A percentile compares a stretch with the other conserved stretches of the same genome.
These are phyloP conservation scores for Trinectes maculatus DNA, from an alignment of 2,113 vertebrate species.

Conservation along the genomic window DNA sequence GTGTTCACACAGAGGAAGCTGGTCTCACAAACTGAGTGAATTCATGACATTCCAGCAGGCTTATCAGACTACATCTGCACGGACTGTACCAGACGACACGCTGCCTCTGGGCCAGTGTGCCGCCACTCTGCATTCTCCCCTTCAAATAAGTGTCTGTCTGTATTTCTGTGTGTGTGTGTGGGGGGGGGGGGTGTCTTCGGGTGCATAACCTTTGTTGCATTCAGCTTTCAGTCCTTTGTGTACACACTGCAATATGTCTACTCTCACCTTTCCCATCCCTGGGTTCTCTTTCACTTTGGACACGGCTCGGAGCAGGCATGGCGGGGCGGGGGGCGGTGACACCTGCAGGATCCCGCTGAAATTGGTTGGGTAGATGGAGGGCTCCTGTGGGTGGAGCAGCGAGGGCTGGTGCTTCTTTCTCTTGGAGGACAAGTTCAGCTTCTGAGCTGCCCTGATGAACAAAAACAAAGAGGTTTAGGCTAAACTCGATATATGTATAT, in stretches of 20 bases:
- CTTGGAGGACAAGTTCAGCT: slow-evolving; percentile 96
- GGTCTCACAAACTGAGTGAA: slow-evolving; percentile 57
- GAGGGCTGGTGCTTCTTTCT: slow-evolving; percentile 94
- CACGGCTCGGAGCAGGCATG: slow-evolving; percentile 93
- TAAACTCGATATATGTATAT: no score
- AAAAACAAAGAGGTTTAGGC: slow-evolving; percentile 21
- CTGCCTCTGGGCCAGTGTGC: slow-evolving; percentile 55
- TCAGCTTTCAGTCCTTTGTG: slow-evolving; percentile 11
- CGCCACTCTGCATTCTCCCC: slow-evolving; percentile 55
- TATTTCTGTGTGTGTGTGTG: slow-evolving; percentile 1
- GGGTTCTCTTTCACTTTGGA: slow-evolving; percentile 98
- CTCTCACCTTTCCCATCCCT: slow-evolving; percentile 94
- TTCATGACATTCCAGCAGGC: slow-evolving; percentile 73
- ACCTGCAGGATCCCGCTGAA: slow-evolving; percentile 94
- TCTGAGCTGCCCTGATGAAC: slow-evolving; percentile 92
- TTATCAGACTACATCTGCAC: slow-evolving; percentile 73
- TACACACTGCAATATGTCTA: background rate
- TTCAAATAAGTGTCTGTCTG: slow-evolving; percentile 51
- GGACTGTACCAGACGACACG: slow-evolving; percentile 56
- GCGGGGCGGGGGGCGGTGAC: slow-evolving; percentile 92
- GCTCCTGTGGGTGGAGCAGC: slow-evolving; percentile 85
- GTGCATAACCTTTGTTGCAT: no score
- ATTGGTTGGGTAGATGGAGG: slow-evolving; percentile 93
- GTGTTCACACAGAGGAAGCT: slow-evolving; percentile 43
- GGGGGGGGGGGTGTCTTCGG: background rate